Evolutionary conservation across 2,113 vertebrate genomes (phyloP), one percentile per base, ranked within the genome.

Genomic region (Chloebia gouldiae): DNA sequence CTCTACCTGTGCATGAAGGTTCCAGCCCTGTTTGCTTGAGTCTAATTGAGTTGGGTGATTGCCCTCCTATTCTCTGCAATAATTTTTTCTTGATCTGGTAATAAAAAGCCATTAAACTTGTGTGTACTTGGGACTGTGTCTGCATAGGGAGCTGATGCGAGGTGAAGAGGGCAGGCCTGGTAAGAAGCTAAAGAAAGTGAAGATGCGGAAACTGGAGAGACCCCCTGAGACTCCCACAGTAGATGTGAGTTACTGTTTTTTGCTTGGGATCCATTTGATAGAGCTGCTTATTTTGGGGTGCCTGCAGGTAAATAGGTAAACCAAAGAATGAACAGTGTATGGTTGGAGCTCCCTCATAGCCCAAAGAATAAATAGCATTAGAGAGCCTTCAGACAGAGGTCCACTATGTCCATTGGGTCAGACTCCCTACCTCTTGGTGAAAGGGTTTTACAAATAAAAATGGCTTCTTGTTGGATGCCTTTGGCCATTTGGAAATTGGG

Each of bases 171-270:
- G 98, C 57, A 97, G 98, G 60, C 99, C 99, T 45, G 98, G 98
- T 23, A 99, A 99, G 96, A 99, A 99, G 93, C 91, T 99, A 81
- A 99, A 99, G 98, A 97, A 98, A 11, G 98, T 99, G 80, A 99
- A 99, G 98, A 97, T 99, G 66, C 97, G 98, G 93, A 99, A 99
- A 96, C 95, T 98, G 64, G 99, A 99, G 93, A 98, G 98, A 39
- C 99, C 99, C 13, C 99, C 99, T n/a, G 98, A 98, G 56, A 99
- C 99, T 65, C 99, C 99, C 47, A 98, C 98, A 9, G 98, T 99
- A 57, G 99, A 99, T 95, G 99, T 99, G 97, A 98, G 99, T 98
- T 70, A 51, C 7, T 71, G 27, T 5, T 60, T 19, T 31, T 75
- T 88, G 44, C 37, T 90, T 61, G 49, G 39, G 35, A 79, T 11